phyloP scores from a whole-genome alignment of 2,888 invertebrate species.

The Tipula vernalis region DNA sequence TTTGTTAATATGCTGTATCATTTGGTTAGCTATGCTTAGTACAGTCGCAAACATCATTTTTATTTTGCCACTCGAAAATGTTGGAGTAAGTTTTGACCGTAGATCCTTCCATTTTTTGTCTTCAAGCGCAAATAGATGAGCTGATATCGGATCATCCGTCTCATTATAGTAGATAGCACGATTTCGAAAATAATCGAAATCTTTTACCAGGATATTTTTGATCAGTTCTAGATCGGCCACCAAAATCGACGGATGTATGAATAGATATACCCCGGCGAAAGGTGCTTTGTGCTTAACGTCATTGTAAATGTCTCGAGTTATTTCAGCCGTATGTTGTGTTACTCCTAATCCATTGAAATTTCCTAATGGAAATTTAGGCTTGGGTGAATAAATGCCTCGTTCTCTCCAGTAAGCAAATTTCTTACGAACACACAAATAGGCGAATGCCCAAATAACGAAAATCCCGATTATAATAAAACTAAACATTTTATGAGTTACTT shows the following conservation, averaged over 20 bases:
- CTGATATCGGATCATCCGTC: constrained; percentile 28
- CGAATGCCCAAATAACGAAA: not conserved
- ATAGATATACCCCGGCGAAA: constrained; percentile 26
- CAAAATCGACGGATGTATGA: constrained; percentile 21
- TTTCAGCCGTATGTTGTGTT: constrained; percentile 14
- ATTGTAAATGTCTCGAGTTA: constrained; percentile 20
- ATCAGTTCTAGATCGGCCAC: constrained; percentile 26
- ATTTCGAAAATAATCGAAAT: constrained; percentile 31
- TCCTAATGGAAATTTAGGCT: constrained; percentile 24
- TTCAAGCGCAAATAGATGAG: constrained; percentile 27
- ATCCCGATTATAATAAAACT: not conserved
- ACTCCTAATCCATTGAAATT: constrained; percentile 21
- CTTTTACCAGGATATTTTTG: constrained; percentile 26
- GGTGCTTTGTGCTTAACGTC: constrained; percentile 23
- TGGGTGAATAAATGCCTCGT: constrained; percentile 24
- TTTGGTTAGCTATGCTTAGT: constrained; percentile 23
- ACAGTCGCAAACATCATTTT: constrained; percentile 35
- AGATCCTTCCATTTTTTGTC: constrained; percentile 37
- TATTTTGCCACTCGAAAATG: constrained; percentile 39
- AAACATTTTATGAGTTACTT: not conserved
- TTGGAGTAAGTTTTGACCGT: constrained; percentile 35
- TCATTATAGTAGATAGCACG: constrained; percentile 27
- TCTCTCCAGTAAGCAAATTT: constrained; percentile 21
- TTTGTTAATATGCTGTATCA: constrained; percentile 21
- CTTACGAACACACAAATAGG: constrained; percentile 8